These are phyloP conservation scores for Caenorhabditis imperialis DNA, from an alignment of 2,888 invertebrate species.

Conservation along the genomic window DNA sequence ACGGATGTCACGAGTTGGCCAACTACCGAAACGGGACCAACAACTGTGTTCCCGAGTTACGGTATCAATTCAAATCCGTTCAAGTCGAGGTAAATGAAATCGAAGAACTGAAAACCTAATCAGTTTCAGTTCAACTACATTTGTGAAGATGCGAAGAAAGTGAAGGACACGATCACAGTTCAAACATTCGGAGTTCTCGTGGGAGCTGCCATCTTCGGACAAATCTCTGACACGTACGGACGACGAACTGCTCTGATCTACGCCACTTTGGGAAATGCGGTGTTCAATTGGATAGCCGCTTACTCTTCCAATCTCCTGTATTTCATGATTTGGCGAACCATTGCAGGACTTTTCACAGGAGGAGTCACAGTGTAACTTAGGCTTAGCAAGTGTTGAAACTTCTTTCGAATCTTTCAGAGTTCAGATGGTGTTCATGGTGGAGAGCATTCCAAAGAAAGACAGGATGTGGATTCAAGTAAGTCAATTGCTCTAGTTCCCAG, in stretches of 20 bases:
- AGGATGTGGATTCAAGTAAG: slow-evolving; percentile 69
- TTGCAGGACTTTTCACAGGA: slow-evolving; percentile 54
- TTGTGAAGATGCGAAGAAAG: slow-evolving; percentile 59
- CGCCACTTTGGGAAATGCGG: slow-evolving; percentile 37
- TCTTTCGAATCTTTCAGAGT: slow-evolving; percentile 63
- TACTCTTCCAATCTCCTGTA: slow-evolving; percentile 33
- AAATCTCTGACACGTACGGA: slow-evolving; percentile 68
- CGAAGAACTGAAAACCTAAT: background rate
- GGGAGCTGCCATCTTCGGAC: slow-evolving; percentile 71
- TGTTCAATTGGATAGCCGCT: slow-evolving; percentile 42
- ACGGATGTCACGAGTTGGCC: slow-evolving; percentile 35
- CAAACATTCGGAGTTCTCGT: slow-evolving; percentile 70
- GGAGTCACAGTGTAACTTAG: slow-evolving; percentile 52
- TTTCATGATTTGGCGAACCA: slow-evolving; percentile 43
- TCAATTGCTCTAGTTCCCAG: background rate
- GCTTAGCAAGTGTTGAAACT: background rate
- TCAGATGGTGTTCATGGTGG: slow-evolving; percentile 70
- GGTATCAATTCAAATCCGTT: slow-evolving; percentile 48
- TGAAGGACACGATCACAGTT: slow-evolving; percentile 64
- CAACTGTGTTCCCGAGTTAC: slow-evolving; percentile 29
- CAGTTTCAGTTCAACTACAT: slow-evolving; percentile 60
- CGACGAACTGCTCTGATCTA: slow-evolving; percentile 53
- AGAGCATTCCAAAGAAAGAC: slow-evolving; percentile 72
- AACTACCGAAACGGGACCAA: slow-evolving; percentile 6
- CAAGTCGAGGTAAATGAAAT: slow-evolving; percentile 38